These are phyloP conservation scores for Trogon melanurus DNA, from an alignment of 2,113 vertebrate species.

Conservation along the genomic window DNA sequence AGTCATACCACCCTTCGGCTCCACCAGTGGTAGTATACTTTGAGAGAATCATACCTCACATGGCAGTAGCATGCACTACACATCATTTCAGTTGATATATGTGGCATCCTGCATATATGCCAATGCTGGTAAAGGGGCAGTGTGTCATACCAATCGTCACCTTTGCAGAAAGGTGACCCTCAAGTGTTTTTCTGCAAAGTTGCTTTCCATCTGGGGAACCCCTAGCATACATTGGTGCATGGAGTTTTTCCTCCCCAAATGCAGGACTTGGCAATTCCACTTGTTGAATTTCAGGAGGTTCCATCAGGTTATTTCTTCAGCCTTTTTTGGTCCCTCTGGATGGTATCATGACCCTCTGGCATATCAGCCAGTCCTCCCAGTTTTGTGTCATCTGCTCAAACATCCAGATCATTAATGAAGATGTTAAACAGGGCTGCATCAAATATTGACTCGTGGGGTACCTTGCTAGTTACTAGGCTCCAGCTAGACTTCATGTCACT, in stretches of 20 bases:
- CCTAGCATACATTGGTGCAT: not conserved
- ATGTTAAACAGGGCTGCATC: not conserved
- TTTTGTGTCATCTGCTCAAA: not conserved
- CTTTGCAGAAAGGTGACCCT: not conserved
- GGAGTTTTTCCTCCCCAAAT: not conserved
- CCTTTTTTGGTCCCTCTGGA: not conserved
- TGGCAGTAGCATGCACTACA: not conserved
- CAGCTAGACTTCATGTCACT: not conserved
- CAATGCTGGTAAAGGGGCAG: not conserved
- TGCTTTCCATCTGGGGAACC: not conserved
- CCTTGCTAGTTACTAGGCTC: not conserved
- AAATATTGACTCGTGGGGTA: not conserved
- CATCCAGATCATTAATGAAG: not conserved
- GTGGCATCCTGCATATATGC: not conserved
- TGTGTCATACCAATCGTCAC: not conserved
- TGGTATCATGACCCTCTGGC: not conserved
- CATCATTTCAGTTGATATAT: not conserved
- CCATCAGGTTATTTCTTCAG: not conserved
- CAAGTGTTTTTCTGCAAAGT: not conserved
- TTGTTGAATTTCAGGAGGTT: not conserved
- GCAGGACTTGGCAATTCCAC: not conserved
- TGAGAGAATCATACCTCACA: not conserved
- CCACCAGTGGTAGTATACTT: not conserved
- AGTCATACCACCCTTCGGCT: not conserved
- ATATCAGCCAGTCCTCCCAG: not conserved